Evolutionary conservation across 2,797 vertebrate species (phyloP).

Genomic region (Eulemur coronatus): DNA sequence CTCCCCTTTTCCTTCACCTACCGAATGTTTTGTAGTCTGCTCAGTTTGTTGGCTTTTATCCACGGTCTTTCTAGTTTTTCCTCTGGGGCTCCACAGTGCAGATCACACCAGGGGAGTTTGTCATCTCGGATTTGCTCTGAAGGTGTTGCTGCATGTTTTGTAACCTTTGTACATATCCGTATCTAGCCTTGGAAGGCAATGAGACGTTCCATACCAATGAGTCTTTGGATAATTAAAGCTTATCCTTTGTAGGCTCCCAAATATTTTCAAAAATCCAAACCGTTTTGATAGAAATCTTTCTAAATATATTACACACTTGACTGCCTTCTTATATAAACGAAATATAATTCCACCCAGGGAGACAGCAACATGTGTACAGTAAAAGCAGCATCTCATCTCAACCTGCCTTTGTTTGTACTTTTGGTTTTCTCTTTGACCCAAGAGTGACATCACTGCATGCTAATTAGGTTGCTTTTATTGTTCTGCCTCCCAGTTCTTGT

Average conservation of each 20-base stretch:
- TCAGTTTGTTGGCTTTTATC: constrained; percentile 11
- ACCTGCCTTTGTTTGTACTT: neutral
- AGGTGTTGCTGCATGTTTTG: neutral
- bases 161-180: neutral
- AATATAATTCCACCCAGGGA: constrained; percentile 48
- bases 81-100: neutral
- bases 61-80: constrained; percentile 1
- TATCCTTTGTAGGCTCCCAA: constrained; percentile 47
- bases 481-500: neutral
- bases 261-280: constrained; percentile 51
- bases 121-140: neutral
- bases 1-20: neutral
- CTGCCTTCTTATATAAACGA: constrained; percentile 36
- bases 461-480: constrained; percentile 40
- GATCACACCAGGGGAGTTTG: neutral
- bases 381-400: neutral
- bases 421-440: constrained; percentile 30
- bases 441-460: neutral
- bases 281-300: constrained; percentile 65
- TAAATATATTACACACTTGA: constrained; percentile 64
- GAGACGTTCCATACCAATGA: constrained; percentile 23
- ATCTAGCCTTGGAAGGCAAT: constrained; percentile 26
- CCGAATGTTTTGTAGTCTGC: neutral
- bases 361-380: neutral
- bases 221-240: constrained; percentile 60